Conservation (phyloP, 2,113 vertebrate species). For the Lasiurus borealis region DNA sequence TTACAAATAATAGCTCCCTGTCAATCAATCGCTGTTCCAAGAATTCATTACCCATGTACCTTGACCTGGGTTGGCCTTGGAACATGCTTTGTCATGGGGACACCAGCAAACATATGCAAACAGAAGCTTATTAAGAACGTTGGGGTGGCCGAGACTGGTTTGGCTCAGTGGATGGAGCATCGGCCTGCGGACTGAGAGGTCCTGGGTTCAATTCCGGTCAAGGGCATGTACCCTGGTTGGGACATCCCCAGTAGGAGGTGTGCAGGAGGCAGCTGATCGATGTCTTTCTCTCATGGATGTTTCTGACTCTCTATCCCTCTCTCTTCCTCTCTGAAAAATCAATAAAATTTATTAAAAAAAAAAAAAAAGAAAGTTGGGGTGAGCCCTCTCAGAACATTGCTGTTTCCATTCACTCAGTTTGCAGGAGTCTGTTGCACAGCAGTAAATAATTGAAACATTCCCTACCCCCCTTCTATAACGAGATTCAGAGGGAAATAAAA, state of each 20-base stretch:
- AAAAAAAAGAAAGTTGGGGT: neutral
- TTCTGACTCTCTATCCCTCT: too few species aligned
- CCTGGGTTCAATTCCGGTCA: too few species aligned
- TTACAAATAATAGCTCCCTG: neutral
- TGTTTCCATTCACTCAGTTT: neutral
- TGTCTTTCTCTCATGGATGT: too few species aligned
- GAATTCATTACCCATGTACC: neutral
- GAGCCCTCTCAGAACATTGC: neutral
- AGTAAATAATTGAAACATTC: neutral
- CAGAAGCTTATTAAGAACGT: neutral
- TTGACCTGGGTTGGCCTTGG: neutral
- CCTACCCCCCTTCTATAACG: neutral
- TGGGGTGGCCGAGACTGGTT: too few species aligned
- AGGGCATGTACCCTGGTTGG: too few species aligned
- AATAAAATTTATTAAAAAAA: too few species aligned
- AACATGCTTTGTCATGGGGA: neutral
- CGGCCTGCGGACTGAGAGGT: too few species aligned
- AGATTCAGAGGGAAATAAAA: neutral
- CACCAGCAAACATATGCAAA: neutral
- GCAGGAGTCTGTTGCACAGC: neutral
- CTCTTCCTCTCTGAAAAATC: too few species aligned
- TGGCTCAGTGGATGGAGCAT: too few species aligned
- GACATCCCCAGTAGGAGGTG: too few species aligned
- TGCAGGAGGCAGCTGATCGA: too few species aligned
- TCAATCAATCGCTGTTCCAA: neutral